A percentile compares a stretch with the other conserved stretches of the same genome.
phyloP scores from a whole-genome alignment of 1,140 invertebrate species.

The Lycorma delicatula region DNA sequence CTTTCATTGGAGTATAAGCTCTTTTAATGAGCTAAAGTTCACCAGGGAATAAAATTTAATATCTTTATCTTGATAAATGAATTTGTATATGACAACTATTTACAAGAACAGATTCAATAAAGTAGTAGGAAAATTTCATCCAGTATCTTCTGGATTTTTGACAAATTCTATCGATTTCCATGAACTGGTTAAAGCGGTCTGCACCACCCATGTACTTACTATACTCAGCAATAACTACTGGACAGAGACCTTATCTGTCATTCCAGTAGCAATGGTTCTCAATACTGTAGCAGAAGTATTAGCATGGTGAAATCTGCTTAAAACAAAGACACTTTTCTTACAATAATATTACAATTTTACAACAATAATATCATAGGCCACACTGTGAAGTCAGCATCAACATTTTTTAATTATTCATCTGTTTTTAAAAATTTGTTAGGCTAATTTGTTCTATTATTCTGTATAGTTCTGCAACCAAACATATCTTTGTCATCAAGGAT shows the following conservation, averaged over 20 bases:
- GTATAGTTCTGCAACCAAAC: conserved; percentile 22
- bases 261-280: no score
- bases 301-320: background rate
- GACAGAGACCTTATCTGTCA: conserved; percentile 18
- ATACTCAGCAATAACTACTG: conserved; percentile 17
- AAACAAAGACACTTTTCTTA: conserved; percentile 15
- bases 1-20: no score
- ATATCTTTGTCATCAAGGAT: conserved; percentile 13
- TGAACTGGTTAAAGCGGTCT: conserved; percentile 21
- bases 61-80: background rate
- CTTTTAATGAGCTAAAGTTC: conserved; percentile 3
- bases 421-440: conserved; percentile 13
- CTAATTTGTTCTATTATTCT: conserved; percentile 19
- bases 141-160: conserved; percentile 15
- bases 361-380: conserved; percentile 9
- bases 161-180: background rate
- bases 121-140: conserved; percentile 19
- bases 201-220: conserved; percentile 24
- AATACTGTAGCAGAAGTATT: background rate
- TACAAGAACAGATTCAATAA: conserved; percentile 15
- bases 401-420: conserved; percentile 10
- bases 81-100: conserved; percentile 13
- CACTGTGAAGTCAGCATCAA: background rate
- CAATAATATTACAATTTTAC: conserved; percentile 18
- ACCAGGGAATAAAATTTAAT: background rate